These are phyloP conservation scores for Labeo calbasu DNA, from an alignment of 2,797 vertebrate species.

Conservation along the genomic window DNA sequence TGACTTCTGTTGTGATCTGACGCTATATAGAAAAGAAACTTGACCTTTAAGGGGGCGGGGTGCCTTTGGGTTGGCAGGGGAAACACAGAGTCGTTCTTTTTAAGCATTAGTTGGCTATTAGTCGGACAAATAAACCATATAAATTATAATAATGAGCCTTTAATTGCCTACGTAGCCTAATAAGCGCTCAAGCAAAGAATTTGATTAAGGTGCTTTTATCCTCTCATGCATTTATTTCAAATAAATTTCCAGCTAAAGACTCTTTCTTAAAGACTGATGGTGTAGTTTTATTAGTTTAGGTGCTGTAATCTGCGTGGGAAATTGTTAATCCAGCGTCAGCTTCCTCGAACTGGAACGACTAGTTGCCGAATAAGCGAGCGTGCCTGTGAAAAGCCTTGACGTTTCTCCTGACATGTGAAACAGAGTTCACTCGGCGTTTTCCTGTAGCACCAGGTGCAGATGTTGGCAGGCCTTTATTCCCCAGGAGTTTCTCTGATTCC, in stretches of 20 bases:
- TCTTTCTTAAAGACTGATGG: not conserved
- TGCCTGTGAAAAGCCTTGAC: slow-evolving; percentile 73
- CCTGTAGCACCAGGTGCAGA: slow-evolving; percentile 80
- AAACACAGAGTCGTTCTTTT: too few species aligned
- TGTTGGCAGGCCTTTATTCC: slow-evolving; percentile 71
- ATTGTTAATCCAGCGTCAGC: slow-evolving; percentile 36
- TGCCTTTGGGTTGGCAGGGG: too few species aligned
- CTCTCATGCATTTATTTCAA: not conserved
- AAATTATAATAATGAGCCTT: too few species aligned
- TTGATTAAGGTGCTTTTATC: not conserved
- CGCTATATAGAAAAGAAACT: too few species aligned
- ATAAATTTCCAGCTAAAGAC: not conserved
- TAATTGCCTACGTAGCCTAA: too few species aligned
- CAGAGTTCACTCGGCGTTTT: slow-evolving; percentile 75
- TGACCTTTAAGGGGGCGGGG: too few species aligned
- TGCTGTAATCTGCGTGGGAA: slow-evolving; percentile 9
- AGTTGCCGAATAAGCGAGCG: slow-evolving; percentile 68
- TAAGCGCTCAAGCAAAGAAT: too few species aligned
- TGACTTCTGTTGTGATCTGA: too few species aligned
- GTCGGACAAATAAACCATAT: too few species aligned
- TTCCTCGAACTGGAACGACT: slow-evolving; percentile 67
- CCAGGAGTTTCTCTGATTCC: slow-evolving; percentile 56
- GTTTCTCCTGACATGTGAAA: slow-evolving; percentile 78
- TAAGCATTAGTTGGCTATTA: too few species aligned
- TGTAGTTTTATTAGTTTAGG: not conserved